Conservation (phyloP, 2,797 vertebrate genomes). For the Schizopygopsis malacanthus region DNA sequence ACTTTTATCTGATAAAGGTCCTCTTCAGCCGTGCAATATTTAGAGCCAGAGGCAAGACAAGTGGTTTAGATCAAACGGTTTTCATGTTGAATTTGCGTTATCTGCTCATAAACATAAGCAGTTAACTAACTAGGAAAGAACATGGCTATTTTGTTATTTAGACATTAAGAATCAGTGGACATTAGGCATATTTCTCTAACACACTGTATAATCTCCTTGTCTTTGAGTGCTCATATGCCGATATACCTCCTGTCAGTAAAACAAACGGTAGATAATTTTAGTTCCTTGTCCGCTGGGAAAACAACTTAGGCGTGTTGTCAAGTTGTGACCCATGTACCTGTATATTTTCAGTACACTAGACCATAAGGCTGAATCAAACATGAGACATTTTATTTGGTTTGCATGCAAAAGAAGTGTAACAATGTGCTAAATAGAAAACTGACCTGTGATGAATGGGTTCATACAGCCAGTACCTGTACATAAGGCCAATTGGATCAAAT, state of each 20-base stretch:
- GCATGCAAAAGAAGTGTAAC: slow-evolving; percentile 7
- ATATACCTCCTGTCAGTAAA: neutral
- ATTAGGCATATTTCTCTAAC: neutral
- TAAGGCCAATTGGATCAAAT: slow-evolving; percentile 48
- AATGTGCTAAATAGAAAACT: slow-evolving; percentile 22
- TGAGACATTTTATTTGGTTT: neutral
- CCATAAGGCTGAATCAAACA: neutral
- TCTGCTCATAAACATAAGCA: slow-evolving; percentile 17
- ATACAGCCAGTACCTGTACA: slow-evolving; percentile 11
- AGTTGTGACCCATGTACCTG: slow-evolving; percentile 11
- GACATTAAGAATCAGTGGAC: neutral
- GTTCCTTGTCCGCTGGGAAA: neutral
- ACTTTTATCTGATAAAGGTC: slow-evolving; percentile 59
- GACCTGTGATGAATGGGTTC: slow-evolving; percentile 19
- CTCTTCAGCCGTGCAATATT: slow-evolving; percentile 45
- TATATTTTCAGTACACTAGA: neutral
- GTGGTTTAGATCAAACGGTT: slow-evolving; percentile 26
- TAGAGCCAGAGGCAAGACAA: slow-evolving; percentile 14
- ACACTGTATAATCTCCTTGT: neutral
- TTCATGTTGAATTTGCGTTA: slow-evolving; percentile 29
- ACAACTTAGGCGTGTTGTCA: slow-evolving; percentile 19
- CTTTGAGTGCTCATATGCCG: neutral
- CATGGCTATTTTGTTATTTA: slow-evolving; percentile 2
- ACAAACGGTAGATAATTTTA: neutral
- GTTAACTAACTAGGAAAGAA: slow-evolving; percentile 20